These are phyloP conservation scores for Dynastes tityus DNA, from an alignment of 2,888 invertebrate genomes.

Conservation along the genomic window DNA sequence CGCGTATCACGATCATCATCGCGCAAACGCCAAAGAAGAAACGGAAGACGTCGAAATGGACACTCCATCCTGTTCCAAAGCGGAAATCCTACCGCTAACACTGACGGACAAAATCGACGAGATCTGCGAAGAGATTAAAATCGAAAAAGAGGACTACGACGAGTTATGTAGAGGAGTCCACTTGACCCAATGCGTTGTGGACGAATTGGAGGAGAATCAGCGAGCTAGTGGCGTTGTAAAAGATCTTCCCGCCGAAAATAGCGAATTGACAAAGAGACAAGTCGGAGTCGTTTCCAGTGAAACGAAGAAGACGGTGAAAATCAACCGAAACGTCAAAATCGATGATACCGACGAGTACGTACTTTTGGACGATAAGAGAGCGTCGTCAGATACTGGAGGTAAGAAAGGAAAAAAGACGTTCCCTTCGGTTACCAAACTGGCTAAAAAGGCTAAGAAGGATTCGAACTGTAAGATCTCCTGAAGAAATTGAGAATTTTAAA, in stretches of 20 bases:
- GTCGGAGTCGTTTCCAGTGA: background rate
- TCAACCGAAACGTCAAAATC: slow-evolving; percentile 25
- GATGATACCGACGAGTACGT: slow-evolving; percentile 21
- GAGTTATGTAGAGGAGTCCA: slow-evolving; percentile 23
- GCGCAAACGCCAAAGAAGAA: background rate
- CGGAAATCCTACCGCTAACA: too few relatives aligned
- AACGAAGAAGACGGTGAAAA: slow-evolving; percentile 22
- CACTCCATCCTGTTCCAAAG: background rate
- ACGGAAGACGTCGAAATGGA: background rate
- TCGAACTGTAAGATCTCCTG: slow-evolving; percentile 51
- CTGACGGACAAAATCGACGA: background rate
- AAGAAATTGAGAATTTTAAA: background rate
- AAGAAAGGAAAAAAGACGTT: slow-evolving; percentile 49
- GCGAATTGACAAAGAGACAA: too few relatives aligned
- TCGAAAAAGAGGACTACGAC: slow-evolving; percentile 28
- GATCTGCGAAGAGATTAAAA: slow-evolving; percentile 12
- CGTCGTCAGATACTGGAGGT: background rate
- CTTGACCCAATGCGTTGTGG: slow-evolving; percentile 27
- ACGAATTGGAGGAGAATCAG: background rate
- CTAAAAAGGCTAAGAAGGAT: slow-evolving; percentile 50
- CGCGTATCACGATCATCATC: background rate
- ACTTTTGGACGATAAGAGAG: background rate
- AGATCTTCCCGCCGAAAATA: slow-evolving; percentile 6
- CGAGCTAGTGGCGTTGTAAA: slow-evolving; percentile 16
- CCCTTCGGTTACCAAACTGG: slow-evolving; percentile 49